Evolutionary conservation across 2,888 invertebrate genomes (phyloP), one percentile per base, ranked within the genome.

Genomic region (Euproctis similis): DNA sequence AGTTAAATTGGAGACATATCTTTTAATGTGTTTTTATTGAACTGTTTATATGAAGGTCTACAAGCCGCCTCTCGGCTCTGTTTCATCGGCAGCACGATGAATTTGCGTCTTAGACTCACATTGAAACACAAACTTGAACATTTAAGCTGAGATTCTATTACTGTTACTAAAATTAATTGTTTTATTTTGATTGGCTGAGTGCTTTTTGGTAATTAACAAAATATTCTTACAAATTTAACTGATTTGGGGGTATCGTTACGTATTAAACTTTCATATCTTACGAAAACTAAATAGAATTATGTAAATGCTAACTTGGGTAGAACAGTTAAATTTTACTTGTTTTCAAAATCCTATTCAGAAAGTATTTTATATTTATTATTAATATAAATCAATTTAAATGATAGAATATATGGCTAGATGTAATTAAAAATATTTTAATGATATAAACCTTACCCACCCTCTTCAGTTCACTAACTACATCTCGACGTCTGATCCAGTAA

Each of bases 1-100:
- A 70, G 67, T 74, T 75, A 72, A 77, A 78, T 78, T 75, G 68
- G 63, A 71, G 75, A 75, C 75, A 70, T 76, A 75, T 75, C 72
- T 66, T 75, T 75, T 78, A 77, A 75, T 73, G 69, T 67, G 57
- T 57, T 55, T 70, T 77, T 75, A 77, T 77, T 77, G 76, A 73
- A 75, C 74, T 77, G 76, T 76, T 78, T 76, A 77, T 70, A 64
- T 52, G 54, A 43, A 61, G 58, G 55, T 57, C 53, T 53, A 55
- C 54, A 53, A 57, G 59, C n/a, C n/a, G n/a, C n/a, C n/a, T 45
- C 54, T 52, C 46, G 34, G 39, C 47, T 52, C 45, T 51, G 48
- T 52, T 62, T 61, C 63, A 67, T 65, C 60, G 58, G 53, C 52
- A 41, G 32, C 37, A 46, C 45, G 53, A 58, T 58, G 57, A 56